Percentiles rank a stretch among this genome's conserved stretches.
These are phyloP conservation scores for Lasioglossum vierecki DNA, from an alignment of 2,888 invertebrate species.

Conservation along the genomic window DNA sequence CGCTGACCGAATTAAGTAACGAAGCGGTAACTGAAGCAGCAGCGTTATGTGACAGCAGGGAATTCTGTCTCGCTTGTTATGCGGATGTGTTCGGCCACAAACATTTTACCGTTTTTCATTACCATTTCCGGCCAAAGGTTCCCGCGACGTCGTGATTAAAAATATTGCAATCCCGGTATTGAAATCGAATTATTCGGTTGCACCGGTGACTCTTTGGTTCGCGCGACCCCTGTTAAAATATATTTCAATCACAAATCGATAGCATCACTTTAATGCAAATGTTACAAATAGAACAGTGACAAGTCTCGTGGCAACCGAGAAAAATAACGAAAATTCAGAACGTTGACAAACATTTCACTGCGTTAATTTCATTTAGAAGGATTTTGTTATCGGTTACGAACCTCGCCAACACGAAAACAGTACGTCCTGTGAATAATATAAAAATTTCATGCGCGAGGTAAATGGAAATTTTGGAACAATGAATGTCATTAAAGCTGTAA, in stretches of 20 bases:
- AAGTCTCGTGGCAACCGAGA: not conserved
- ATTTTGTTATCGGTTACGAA: not conserved
- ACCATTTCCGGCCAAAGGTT: not conserved
- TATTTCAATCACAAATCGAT: not conserved
- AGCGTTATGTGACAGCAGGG: constrained; percentile 33
- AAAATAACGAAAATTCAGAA: not conserved
- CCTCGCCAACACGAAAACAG: not conserved
- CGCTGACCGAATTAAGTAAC: constrained; percentile 44
- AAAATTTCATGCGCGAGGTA: not conserved
- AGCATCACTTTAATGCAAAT: not conserved
- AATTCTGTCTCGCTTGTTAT: constrained; percentile 30
- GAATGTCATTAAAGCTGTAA: no score
- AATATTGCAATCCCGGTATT: not conserved
- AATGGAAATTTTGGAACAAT: no score
- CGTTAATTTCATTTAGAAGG: not conserved
- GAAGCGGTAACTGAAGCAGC: constrained; percentile 6
- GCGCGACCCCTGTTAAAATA: not conserved
- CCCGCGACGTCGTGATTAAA: not conserved
- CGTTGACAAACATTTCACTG: not conserved
- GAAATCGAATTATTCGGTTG: not conserved
- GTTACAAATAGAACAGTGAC: not conserved
- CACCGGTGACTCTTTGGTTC: not conserved
- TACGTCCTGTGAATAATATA: not conserved
- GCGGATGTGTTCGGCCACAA: not conserved
- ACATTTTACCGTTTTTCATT: constrained; percentile 22